phyloP scores from a whole-genome alignment of 2,888 invertebrate genomes.

The Celastrina argiolus region DNA sequence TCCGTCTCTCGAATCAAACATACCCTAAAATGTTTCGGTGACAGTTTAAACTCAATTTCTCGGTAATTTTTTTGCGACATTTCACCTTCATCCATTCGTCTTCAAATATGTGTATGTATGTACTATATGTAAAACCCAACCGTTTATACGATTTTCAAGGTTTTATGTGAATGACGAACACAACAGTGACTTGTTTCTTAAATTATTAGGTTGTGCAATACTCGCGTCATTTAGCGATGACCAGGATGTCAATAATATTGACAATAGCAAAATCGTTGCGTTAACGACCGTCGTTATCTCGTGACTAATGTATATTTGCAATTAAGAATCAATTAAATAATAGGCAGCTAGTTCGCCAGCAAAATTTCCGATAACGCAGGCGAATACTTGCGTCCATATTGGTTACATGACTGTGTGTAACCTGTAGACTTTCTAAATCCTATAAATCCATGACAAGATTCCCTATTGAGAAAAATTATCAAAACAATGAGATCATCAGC shows the following conservation, averaged over 20 bases:
- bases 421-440: no score
- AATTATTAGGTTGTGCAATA: slow-evolving; percentile 1
- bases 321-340: slow-evolving; percentile 72
- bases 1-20: no score
- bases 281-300: slow-evolving; percentile 59
- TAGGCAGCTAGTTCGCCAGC: slow-evolving; percentile 65
- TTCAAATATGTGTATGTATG: no score
- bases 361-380: slow-evolving; percentile 48
- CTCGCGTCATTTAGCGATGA: not conserved
- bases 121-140: no score
- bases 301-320: slow-evolving; percentile 65
- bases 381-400: slow-evolving; percentile 24
- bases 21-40: no score
- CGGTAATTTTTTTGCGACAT: no score
- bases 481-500: no score
- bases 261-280: slow-evolving; percentile 50
- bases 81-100: no score
- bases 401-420: not conserved
- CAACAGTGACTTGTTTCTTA: not conserved
- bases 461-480: no score
- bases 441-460: no score
- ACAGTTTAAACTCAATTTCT: no score
- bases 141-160: not conserved
- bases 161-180: not conserved
- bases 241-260: slow-evolving; percentile 36